These are phyloP conservation scores for Nibea coibor DNA, from an alignment of 2,113 vertebrate species.

Conservation along the genomic window DNA sequence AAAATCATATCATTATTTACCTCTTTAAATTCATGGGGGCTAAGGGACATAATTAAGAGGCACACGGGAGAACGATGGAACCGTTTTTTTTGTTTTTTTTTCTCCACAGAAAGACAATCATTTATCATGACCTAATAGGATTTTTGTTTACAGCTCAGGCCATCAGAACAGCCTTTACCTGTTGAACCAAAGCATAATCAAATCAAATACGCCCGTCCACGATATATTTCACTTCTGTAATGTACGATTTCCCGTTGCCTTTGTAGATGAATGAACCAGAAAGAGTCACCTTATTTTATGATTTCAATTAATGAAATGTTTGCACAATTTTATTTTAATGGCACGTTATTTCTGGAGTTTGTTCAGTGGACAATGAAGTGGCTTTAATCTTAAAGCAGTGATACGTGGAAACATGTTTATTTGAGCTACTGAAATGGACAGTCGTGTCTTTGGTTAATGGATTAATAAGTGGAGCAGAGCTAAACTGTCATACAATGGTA, in stretches of 20 bases:
- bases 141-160: slow-evolving; percentile 67
- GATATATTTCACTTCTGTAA: slow-evolving; percentile 20
- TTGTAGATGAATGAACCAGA: slow-evolving; percentile 38
- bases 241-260: slow-evolving; percentile 11
- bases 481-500: not conserved
- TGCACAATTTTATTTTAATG: slow-evolving; percentile 54
- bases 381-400: slow-evolving; percentile 4
- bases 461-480: slow-evolving; percentile 26
- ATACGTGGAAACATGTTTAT: slow-evolving; percentile 13
- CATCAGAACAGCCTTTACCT: slow-evolving; percentile 59
- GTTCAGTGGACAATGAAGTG: slow-evolving; percentile 22
- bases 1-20: slow-evolving; percentile 84
- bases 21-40: slow-evolving; percentile 80
- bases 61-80: slow-evolving; percentile 52
- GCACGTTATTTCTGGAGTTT: slow-evolving; percentile 33
- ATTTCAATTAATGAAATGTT: slow-evolving; percentile 41
- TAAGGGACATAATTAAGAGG: slow-evolving; percentile 75
- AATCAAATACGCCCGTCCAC: slow-evolving; percentile 49
- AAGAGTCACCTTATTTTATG: slow-evolving; percentile 36
- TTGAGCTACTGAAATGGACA: slow-evolving; percentile 19
- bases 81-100: slow-evolving; percentile 45
- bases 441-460: slow-evolving; percentile 14
- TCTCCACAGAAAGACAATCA: slow-evolving; percentile 56
- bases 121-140: slow-evolving; percentile 75
- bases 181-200: slow-evolving; percentile 62